Evolutionary conservation across 2,797 vertebrate species (phyloP), one percentile per base, ranked within the genome.

Genomic region (Dryobates pubescens): DNA sequence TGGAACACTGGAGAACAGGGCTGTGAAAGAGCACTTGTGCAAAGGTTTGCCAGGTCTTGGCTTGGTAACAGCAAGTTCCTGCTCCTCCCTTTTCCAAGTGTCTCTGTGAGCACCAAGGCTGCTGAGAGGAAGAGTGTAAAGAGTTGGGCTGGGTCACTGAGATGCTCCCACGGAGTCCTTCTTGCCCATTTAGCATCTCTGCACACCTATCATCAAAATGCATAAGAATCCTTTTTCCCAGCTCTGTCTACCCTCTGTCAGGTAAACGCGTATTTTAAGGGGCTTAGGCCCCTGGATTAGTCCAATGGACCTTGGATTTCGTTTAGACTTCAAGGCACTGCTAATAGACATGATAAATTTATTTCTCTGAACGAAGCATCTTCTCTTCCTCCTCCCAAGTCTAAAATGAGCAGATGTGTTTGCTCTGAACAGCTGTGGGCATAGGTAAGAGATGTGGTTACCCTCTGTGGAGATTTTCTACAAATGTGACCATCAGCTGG

Each of bases 291-390:
- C 6, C 70, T 38, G 74, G 30, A 64, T 79, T 78, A 34, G 84
- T 76, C 68, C 58, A 73, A 18, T 17, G 19, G 58, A 54, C 16
- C 6, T 73, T 43, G 75, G 29, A 64, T 76, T 84, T 68, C 88
- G 24, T 65, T 74, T 64, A 57, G 30, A 41, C 17, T 61, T 92
- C 45, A 80, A 91, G 72, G 30, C 41, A 34, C 51, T 83, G 17
- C 17, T 74, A 56, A 81, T 74, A 58, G 7, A 36, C 24, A 43
- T 4, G 24, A 59, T 43, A 69, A 62, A 86, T 86, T 17, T 62
- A 30, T 76, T 89, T 87, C 23, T 85, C 51, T 71, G 62, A 82
- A 71, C 30, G 74, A 88, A 89, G 51, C 76, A 51, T 73, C 62
- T 79, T 84, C 53, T 77, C 23, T 56, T 88, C 29, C 22, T 73